These are phyloP conservation scores for Temnopleurus reevesii DNA, from an alignment of 53 echinoderm and acorn worm species.

Conservation along the genomic window DNA sequence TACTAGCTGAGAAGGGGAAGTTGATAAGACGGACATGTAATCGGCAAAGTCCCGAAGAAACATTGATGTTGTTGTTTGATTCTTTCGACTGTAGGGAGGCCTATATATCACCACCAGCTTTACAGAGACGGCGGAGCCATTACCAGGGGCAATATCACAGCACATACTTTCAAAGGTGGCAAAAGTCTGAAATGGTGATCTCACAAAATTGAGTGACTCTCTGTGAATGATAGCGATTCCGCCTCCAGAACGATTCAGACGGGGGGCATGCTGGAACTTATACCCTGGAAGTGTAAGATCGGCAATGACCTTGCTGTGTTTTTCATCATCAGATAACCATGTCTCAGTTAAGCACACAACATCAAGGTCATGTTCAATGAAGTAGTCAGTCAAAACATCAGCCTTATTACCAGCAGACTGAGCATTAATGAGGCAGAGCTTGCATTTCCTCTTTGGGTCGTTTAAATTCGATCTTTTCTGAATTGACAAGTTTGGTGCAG, in stretches of 20 bases:
- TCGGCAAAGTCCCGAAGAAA: constrained; percentile 9
- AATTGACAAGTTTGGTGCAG: no score
- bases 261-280: background rate
- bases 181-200: background rate
- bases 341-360: background rate
- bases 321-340: background rate
- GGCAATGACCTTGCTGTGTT: background rate
- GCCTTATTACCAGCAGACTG: background rate
- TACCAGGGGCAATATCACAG: background rate
- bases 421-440: background rate
- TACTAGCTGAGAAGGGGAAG: background rate
- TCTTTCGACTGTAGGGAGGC: background rate
- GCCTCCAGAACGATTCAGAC: constrained; percentile 6
- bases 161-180: background rate
- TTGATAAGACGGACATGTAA: background rate
- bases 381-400: background rate
- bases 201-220: background rate
- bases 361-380: background rate
- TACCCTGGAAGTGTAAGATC: background rate
- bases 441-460: background rate
- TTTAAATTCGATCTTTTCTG: no score
- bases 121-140: background rate
- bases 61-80: background rate
- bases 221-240: background rate
- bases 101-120: background rate